Evolutionary conservation across 1,140 invertebrate genomes (phyloP).

Genomic region (Reticulitermes speratus): DNA sequence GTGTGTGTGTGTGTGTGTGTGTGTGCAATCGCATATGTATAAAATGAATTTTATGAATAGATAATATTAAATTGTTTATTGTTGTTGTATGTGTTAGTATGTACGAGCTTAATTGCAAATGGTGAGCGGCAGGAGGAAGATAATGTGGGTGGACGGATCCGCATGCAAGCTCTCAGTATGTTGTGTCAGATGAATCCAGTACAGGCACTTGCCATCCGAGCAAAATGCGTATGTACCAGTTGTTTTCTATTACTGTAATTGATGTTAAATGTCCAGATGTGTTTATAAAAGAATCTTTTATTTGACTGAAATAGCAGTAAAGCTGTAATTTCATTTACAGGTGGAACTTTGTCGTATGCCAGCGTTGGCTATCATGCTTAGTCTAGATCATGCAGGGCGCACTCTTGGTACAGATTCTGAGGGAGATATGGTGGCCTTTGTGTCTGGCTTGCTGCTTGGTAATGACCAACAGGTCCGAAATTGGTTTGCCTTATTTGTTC

Average conservation of each 20-base stretch:
- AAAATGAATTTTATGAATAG: conserved; percentile 8
- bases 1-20: not conserved
- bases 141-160: conserved; percentile 63
- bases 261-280: not conserved
- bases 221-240: conserved; percentile 64
- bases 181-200: conserved; percentile 89
- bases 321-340: conserved; percentile 40
- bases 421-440: conserved; percentile 73
- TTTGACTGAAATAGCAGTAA: not conserved
- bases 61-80: conserved; percentile 23
- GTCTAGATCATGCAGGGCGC: conserved; percentile 55
- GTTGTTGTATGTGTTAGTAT: conserved; percentile 61
- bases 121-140: conserved; percentile 88
- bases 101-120: conserved; percentile 77
- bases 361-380: conserved; percentile 77
- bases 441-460: conserved; percentile 86
- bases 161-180: conserved; percentile 71
- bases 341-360: conserved; percentile 87
- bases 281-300: not conserved
- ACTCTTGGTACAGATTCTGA: conserved; percentile 35
- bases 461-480: conserved; percentile 85
- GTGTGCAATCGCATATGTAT: not conserved
- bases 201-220: conserved; percentile 76
- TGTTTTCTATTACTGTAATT: too few relatives aligned
- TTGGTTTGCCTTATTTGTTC: conserved; percentile 91